These are phyloP conservation scores for Solenopsis invicta DNA, from an alignment of 1,140 invertebrate genomes.

Conservation along the genomic window DNA sequence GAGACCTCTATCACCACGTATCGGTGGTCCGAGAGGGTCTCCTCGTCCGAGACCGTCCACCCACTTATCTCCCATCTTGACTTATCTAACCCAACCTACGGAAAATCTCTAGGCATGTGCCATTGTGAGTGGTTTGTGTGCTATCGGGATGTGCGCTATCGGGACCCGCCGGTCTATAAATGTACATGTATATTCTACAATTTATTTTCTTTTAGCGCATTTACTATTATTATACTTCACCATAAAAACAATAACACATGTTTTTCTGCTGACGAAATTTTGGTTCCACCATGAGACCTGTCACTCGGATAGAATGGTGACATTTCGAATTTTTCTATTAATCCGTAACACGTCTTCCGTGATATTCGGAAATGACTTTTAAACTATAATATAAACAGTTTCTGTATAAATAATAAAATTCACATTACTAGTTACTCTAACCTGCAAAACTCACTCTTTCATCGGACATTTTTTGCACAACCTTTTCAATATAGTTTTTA, in stretches of 20 bases:
- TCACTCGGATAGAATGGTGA: not conserved
- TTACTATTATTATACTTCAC: not conserved
- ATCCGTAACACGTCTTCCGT: not conserved
- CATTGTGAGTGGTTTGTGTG: too few relatives aligned
- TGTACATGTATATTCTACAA: not conserved
- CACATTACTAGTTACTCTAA: not conserved
- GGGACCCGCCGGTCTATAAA: too few relatives aligned
- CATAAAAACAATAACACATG: constrained; percentile 14
- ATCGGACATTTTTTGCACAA: constrained; percentile 3
- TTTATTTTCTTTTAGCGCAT: not conserved
- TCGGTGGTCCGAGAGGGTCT: too few relatives aligned
- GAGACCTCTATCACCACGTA: too few relatives aligned
- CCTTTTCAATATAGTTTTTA: not conserved
- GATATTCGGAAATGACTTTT: too few relatives aligned
- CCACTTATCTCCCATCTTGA: too few relatives aligned
- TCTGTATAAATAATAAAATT: not conserved
- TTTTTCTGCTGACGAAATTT: constrained; percentile 13
- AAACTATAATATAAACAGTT: constrained; percentile 1
- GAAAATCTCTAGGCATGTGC: too few relatives aligned
- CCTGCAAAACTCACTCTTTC: not conserved
- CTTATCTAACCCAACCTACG: too few relatives aligned
- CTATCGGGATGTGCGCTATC: too few relatives aligned
- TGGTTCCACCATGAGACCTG: not conserved
- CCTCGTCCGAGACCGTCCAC: too few relatives aligned
- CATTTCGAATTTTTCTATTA: not conserved